A percentile compares a stretch with the other conserved stretches of the same genome.
Conservation (phyloP, 2,888 invertebrate species). For the Coelopa pilipes region DNA sequence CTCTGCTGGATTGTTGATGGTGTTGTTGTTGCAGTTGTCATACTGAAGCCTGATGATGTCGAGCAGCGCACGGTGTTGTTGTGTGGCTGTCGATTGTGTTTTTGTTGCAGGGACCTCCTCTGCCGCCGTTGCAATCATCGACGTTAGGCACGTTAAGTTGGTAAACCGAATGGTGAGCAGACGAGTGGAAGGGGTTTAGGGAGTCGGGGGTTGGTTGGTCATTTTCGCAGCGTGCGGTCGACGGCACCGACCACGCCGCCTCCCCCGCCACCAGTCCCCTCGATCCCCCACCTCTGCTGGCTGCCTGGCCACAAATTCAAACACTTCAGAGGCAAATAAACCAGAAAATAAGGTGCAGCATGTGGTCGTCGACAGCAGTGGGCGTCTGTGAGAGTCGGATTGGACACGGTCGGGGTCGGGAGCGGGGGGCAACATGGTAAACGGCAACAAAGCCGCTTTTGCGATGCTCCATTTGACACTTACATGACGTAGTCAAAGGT, state of each 20-base stretch:
- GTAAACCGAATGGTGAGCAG: neutral
- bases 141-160: slow-evolving; percentile 18
- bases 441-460: slow-evolving; percentile 1
- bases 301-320: neutral
- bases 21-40: slow-evolving; percentile 5
- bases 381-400: no score
- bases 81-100: neutral
- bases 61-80: neutral
- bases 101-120: neutral
- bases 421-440: no score
- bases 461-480: slow-evolving; percentile 14
- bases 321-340: neutral
- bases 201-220: no score
- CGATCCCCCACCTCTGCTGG: neutral
- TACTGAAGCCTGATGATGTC: neutral
- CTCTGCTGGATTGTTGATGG: no score
- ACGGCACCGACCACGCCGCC: no score
- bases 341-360: neutral
- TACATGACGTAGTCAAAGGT: slow-evolving; percentile 11
- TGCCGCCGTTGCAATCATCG: neutral
- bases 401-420: no score
- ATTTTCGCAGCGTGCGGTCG: no score
- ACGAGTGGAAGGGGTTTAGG: no score
- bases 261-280: neutral
- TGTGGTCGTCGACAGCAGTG: neutral